phyloP scores from a whole-genome alignment of 2,888 invertebrate genomes.

The Neria commutata region DNA sequence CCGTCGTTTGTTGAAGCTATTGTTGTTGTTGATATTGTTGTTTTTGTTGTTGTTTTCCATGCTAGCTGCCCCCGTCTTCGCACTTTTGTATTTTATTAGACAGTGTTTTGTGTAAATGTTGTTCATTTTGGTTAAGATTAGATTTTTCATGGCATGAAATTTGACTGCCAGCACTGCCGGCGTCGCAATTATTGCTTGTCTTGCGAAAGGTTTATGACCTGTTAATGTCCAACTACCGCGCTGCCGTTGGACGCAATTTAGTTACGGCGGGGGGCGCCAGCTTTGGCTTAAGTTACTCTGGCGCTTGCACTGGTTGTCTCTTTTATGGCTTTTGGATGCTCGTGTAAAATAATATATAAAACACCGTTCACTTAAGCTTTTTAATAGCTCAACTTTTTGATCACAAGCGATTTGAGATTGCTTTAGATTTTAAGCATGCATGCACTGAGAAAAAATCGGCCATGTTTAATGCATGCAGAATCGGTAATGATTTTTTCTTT shows the following conservation, averaged over 20 bases:
- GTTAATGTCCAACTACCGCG: constrained; percentile 49
- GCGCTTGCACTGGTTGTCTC: too few relatives aligned
- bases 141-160: constrained; percentile 13
- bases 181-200: constrained; percentile 19
- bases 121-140: constrained; percentile 10
- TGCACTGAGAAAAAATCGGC: too few relatives aligned
- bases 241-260: constrained; percentile 38
- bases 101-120: constrained; percentile 1
- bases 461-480: too few relatives aligned
- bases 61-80: not conserved
- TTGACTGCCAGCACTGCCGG: not conserved
- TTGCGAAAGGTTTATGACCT: constrained; percentile 52
- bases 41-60: not conserved
- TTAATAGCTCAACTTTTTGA: too few relatives aligned
- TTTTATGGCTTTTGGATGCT: too few relatives aligned
- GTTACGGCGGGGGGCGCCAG: too few relatives aligned
- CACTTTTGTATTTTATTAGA: not conserved
- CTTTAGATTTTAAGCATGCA: too few relatives aligned
- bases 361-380: too few relatives aligned
- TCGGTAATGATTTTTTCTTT: too few relatives aligned
- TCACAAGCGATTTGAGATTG: too few relatives aligned
- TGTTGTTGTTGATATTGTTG: not conserved
- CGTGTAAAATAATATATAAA: too few relatives aligned
- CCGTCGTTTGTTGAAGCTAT: constrained; percentile 2
- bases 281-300: too few relatives aligned